Evolutionary conservation across 35 echinoderm and acorn worm species (phyloP), one percentile per base, ranked within the genome.

Genomic region (Hemicentrotus pulcherrimus): DNA sequence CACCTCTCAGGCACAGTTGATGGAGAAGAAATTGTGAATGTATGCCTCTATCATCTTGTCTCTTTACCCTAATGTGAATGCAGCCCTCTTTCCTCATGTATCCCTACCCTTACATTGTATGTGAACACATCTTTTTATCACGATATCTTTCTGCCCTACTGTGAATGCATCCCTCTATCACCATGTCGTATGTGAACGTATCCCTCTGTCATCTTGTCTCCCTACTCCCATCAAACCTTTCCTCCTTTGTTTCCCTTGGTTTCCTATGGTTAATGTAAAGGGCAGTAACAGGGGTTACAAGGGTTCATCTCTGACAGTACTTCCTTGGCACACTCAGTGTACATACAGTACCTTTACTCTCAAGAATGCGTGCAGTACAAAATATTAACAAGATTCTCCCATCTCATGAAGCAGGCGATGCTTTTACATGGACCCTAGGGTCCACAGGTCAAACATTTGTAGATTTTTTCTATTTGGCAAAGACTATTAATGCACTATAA

Each of bases 191-290:
- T 55, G 50, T 55, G 50, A 55, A 55, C 10, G 50, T 15, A 55
- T 55, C 50, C 50, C 50, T 78, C 65, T 78, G 24, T 78, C 65
- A 78, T 78, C 65, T 78, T 78, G 65, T 78, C 65, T 78, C 65
- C 65, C 28, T 14, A 28, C 28, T 28, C 65, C 22, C 18, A 78
- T 78, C 65, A 78, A 28, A 78, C 65, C 65, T 78, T 78, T 78
- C 65, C 65, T 78, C 65, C 65, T 78, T 78, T 78, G 65, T 78
- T 78, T 78, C 65, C 65, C 65, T 78, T 78, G 65, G 22, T 78
- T 78, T 78, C 65, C 65, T 78, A n/a, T 78, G 19, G 19, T n/a
- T 28, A 78, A 78, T 78, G 22, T n/a, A 78, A 78, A 5, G 65
- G 65, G 65, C 65, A 78, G 65, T 78, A 78, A 28, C 65, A 78